Percentiles rank a stretch among this genome's conserved stretches.
These are phyloP conservation scores for Myzus persicae DNA, from an alignment of 1,140 invertebrate genomes.

Conservation along the genomic window DNA sequence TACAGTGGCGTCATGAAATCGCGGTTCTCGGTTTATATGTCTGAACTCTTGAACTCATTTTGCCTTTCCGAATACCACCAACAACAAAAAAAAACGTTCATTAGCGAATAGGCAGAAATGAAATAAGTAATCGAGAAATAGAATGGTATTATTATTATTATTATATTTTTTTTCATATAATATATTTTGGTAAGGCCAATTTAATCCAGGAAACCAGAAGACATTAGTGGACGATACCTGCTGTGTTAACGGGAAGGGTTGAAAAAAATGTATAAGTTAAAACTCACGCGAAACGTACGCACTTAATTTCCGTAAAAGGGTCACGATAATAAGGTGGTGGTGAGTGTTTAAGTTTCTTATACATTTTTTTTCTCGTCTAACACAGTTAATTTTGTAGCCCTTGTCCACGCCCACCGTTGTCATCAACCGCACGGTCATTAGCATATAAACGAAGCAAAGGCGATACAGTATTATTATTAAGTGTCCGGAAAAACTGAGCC, in stretches of 20 bases:
- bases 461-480: constrained; percentile 42
- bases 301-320: constrained; percentile 54
- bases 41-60: neutral
- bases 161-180: neutral
- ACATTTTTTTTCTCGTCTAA: neutral
- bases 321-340: constrained; percentile 32
- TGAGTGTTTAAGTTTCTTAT: constrained; percentile 43
- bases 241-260: neutral
- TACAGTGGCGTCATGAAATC: neutral
- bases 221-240: constrained; percentile 47
- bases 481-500: constrained; percentile 32
- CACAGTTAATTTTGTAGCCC: constrained; percentile 43
- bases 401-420: constrained; percentile 47
- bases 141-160: neutral
- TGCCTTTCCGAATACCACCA: no score
- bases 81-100: neutral
- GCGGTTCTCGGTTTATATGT: neutral
- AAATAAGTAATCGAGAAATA: neutral
- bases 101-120: neutral
- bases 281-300: constrained; percentile 39
- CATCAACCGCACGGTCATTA: constrained; percentile 35
- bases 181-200: constrained; percentile 32
- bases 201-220: constrained; percentile 41
- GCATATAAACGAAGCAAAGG: constrained; percentile 46
- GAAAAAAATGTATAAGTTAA: constrained; percentile 22